Conservation (phyloP, 2,888 invertebrate genomes). For the Eurois occulta region DNA sequence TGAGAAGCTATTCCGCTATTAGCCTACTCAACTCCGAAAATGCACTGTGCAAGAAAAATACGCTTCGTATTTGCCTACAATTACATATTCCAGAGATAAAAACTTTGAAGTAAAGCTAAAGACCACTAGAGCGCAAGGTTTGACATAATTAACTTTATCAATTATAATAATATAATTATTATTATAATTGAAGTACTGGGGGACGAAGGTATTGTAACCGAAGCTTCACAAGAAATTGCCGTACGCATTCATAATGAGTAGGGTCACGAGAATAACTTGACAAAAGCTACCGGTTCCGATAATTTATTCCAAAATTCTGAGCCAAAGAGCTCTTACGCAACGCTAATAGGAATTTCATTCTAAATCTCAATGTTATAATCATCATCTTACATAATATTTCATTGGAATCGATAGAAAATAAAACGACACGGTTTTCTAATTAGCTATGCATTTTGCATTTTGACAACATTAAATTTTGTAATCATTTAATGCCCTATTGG, state of each 20-base stretch:
- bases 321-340: slow-evolving; percentile 51
- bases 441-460: not conserved
- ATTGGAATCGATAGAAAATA: slow-evolving; percentile 28
- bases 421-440: slow-evolving; percentile 4
- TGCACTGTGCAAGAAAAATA: not conserved
- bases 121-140: slow-evolving; percentile 5
- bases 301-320: slow-evolving; percentile 58
- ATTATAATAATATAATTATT: slow-evolving; percentile 17
- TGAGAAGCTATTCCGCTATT: not conserved
- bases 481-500: not conserved
- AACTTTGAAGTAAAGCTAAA: not conserved
- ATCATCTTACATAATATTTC: slow-evolving; percentile 50
- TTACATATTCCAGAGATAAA: not conserved
- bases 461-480: not conserved
- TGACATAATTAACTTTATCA: slow-evolving; percentile 16
- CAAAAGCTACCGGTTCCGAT: slow-evolving; percentile 57
- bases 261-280: slow-evolving; percentile 41
- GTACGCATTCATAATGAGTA: slow-evolving; percentile 38
- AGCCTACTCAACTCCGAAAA: not conserved
- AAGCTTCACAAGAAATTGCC: slow-evolving; percentile 32
- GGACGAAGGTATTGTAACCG: slow-evolving; percentile 11
- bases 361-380: slow-evolving; percentile 50
- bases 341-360: slow-evolving; percentile 52
- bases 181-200: slow-evolving; percentile 23
- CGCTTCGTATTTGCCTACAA: too few species aligned